A percentile compares a stretch with the other conserved stretches of the same genome.
Evolutionary conservation across 2,113 vertebrate species (phyloP).

Genomic region (Morone chrysops): DNA sequence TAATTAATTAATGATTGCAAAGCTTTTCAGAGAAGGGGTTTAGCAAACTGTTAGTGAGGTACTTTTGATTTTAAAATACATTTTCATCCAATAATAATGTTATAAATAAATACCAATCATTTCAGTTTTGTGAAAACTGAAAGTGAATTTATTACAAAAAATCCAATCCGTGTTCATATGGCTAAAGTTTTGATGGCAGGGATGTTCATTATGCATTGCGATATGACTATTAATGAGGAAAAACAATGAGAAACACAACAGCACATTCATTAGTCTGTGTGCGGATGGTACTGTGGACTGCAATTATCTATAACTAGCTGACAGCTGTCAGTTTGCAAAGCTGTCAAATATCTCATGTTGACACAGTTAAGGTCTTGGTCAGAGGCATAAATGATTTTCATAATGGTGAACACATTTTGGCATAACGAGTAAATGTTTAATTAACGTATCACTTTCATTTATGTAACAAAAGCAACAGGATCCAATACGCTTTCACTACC

Average conservation of each 20-base stretch:
- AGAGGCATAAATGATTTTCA: slow-evolving; percentile 3
- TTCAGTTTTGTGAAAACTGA: background rate
- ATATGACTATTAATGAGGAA: slow-evolving; percentile 1
- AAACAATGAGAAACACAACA: background rate
- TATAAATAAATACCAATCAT: background rate
- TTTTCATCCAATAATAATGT: background rate
- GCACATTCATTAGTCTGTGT: slow-evolving; percentile 3
- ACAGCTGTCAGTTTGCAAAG: slow-evolving; percentile 13
- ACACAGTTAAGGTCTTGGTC: background rate
- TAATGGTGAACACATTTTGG: background rate
- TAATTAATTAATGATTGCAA: background rate
- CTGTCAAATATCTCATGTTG: slow-evolving; percentile 31
- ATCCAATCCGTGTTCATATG: too few relatives aligned
- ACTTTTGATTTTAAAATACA: background rate
- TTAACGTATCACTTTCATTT: slow-evolving; percentile 13
- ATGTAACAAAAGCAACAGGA: slow-evolving; percentile 1
- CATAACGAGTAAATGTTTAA: slow-evolving; percentile 19
- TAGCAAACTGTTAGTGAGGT: background rate
- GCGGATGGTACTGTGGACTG: background rate
- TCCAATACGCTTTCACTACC: background rate
- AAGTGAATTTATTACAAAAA: background rate
- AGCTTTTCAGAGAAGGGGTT: background rate
- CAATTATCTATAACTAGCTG: slow-evolving; percentile 8
- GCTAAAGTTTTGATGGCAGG: background rate
- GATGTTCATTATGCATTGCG: background rate